Evolutionary conservation across 2,797 vertebrate species (phyloP).

Genomic region (Hipposideros larvatus): DNA sequence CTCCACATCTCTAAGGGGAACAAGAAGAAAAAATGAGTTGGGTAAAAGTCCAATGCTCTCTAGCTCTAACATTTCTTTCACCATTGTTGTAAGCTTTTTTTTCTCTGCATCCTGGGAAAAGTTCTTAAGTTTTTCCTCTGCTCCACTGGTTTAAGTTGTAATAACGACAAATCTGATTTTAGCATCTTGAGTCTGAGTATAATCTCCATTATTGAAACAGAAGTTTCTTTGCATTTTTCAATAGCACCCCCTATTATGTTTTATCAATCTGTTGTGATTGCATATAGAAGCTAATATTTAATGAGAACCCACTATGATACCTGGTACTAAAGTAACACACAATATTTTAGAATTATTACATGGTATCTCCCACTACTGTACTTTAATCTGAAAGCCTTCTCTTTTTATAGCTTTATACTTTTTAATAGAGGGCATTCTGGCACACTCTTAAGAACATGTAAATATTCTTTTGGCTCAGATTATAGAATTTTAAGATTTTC

Average conservation of each 20-base stretch:
- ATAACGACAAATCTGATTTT: not conserved
- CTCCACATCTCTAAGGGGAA: not conserved
- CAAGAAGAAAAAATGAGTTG: not conserved
- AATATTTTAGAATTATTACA: not conserved
- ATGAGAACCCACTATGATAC: not conserved
- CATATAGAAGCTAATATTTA: not conserved
- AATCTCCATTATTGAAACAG: not conserved
- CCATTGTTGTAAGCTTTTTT: not conserved
- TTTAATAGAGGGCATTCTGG: not conserved
- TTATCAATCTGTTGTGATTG: not conserved
- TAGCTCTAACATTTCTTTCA: not conserved
- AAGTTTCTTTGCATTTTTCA: not conserved
- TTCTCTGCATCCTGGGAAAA: not conserved
- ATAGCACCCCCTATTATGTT: not conserved
- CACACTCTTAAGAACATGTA: not conserved
- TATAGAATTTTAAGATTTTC: not conserved
- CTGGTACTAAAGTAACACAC: not conserved
- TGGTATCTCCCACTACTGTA: not conserved
- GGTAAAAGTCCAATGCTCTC: not conserved
- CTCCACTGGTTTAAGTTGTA: not conserved
- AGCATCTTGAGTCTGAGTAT: not conserved
- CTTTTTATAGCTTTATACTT: slow-evolving; percentile 8
- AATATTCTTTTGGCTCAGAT: not conserved
- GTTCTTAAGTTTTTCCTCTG: not conserved
- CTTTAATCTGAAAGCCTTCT: not conserved